Conservation (phyloP, 2,888 invertebrate genomes). For the Melieria crassipennis region DNA sequence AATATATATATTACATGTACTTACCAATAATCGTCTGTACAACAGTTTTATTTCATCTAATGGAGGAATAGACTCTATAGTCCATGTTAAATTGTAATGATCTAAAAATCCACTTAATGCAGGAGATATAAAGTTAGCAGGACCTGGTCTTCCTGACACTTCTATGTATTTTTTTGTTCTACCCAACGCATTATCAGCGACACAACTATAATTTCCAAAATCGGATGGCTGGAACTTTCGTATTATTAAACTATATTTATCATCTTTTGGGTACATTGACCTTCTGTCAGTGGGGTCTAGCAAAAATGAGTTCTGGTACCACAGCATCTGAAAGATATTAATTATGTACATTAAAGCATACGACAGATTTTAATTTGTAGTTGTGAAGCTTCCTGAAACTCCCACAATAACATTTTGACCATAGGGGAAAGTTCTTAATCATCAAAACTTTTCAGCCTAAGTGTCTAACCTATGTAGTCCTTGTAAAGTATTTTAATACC, state of each 20-base stretch:
- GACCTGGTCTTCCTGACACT: constrained; percentile 73
- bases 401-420: no score
- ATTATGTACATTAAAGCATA: neutral
- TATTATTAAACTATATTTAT: constrained; percentile 71
- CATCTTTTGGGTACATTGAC: constrained; percentile 71
- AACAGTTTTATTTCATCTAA: constrained; percentile 73
- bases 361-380: no score
- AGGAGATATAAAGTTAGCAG: constrained; percentile 72
- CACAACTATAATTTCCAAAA: constrained; percentile 73
- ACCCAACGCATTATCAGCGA: constrained; percentile 69
- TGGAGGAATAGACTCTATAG: constrained; percentile 74
- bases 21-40: constrained; percentile 72
- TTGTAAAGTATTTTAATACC: no score
- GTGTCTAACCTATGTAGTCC: no score
- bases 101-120: constrained; percentile 71
- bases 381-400: no score
- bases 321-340: constrained; percentile 67
- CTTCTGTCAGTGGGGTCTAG: constrained; percentile 72
- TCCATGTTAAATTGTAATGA: constrained; percentile 74
- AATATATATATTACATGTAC: constrained; percentile 32
- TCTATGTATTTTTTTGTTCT: constrained; percentile 71
- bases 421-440: no score
- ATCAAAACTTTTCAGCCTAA: no score
- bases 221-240: constrained; percentile 71
- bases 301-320: constrained; percentile 74